phyloP scores from a whole-genome alignment of 2,797 vertebrate species.

The Danio albolineatus region DNA sequence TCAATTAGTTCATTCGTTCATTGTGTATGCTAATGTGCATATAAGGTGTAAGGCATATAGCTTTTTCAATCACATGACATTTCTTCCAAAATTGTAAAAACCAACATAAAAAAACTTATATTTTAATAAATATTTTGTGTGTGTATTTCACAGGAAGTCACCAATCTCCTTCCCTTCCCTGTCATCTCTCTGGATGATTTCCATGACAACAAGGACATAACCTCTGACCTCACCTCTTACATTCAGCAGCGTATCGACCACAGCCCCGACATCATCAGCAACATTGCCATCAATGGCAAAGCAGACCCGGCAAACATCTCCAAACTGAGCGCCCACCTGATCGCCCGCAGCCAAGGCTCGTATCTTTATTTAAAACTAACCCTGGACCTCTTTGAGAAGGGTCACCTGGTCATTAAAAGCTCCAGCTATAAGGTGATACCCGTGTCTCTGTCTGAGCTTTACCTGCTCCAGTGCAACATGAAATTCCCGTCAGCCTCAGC shows the following conservation, averaged over 20 bases:
- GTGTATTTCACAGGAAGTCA: conserved; percentile 84
- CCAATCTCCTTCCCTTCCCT: conserved; percentile 86
- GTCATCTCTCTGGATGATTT: conserved; percentile 91
- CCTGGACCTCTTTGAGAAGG: conserved; percentile 93
- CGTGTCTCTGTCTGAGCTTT: conserved; percentile 94
- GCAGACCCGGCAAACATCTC: conserved; percentile 86
- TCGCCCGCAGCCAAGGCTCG: conserved; percentile 92
- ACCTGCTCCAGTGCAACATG: conserved; percentile 94
- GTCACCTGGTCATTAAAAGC: conserved; percentile 92
- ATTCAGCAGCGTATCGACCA: conserved; percentile 90
- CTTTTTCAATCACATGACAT: too few relatives aligned
- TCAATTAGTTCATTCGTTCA: too few relatives aligned
- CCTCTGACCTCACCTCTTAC: conserved; percentile 90
- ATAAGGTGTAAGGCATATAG: too few relatives aligned
- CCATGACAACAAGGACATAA: conserved; percentile 91
- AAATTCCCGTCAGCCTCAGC: conserved; percentile 88
- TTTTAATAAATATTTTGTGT: conserved; percentile 15
- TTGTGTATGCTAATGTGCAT: too few relatives aligned
- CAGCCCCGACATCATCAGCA: conserved; percentile 89
- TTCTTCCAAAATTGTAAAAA: too few relatives aligned
- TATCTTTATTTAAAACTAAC: conserved; percentile 95
- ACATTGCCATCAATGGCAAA: conserved; percentile 93
- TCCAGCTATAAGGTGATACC: conserved; percentile 97
- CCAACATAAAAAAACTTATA: neutral
- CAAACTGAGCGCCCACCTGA: conserved; percentile 94